Evolutionary conservation across 2,797 vertebrate species (phyloP).

Genomic region (Prunella strophiata): DNA sequence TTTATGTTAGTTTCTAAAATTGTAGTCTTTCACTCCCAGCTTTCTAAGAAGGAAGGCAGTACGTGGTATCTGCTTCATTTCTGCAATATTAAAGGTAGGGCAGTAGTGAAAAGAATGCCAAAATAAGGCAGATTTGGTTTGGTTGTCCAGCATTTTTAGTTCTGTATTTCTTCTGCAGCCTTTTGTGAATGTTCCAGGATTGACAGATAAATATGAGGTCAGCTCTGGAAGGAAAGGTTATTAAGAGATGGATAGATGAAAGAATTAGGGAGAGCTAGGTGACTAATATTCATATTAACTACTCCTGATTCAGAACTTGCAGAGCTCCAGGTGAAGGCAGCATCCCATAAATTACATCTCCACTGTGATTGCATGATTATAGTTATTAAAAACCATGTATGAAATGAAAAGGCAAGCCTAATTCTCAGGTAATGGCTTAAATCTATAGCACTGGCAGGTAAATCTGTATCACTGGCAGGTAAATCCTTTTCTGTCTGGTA

Average conservation of each 20-base stretch:
- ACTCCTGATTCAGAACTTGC: neutral
- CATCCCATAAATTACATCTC: neutral
- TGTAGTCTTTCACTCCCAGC: neutral
- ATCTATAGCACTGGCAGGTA: neutral
- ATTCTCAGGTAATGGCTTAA: neutral
- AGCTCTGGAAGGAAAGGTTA: neutral
- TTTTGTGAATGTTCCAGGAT: neutral
- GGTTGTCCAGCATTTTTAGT: neutral
- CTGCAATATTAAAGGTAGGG: neutral
- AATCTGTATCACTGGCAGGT: neutral
- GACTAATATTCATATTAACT: neutral
- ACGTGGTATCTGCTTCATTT: neutral
- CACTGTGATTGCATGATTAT: neutral
- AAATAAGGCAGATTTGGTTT: neutral
- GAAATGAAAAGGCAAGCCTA: neutral
- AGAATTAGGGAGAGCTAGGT: neutral
- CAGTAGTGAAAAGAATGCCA: neutral
- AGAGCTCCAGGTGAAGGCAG: neutral
- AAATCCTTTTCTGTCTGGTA: neutral
- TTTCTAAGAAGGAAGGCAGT: conserved; percentile 7
- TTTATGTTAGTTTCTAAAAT: conserved; percentile 18
- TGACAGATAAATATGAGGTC: neutral
- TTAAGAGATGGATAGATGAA: neutral
- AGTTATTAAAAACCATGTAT: neutral
- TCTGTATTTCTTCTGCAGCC: neutral